Conservation (phyloP, 1,140 invertebrate genomes). For the Melipona quadrifasciata region DNA sequence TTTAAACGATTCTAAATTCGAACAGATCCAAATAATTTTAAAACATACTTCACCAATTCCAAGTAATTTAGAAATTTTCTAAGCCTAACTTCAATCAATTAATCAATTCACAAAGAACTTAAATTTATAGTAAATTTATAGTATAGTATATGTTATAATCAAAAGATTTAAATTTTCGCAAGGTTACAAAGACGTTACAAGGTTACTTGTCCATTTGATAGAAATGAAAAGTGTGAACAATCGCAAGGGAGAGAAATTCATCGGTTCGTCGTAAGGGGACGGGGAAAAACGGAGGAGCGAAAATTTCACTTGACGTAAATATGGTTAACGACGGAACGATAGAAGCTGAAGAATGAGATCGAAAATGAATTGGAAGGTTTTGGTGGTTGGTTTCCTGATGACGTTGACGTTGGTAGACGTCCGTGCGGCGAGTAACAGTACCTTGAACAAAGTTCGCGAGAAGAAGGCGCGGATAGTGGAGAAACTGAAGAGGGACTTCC, state of each 20-base stretch:
- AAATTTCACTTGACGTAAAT: not conserved
- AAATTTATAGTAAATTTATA: no score
- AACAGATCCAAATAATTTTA: no score
- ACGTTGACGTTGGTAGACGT: constrained; percentile 31
- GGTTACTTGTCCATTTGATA: not conserved
- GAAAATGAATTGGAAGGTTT: constrained; percentile 8
- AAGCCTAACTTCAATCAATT: not conserved
- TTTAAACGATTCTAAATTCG: no score
- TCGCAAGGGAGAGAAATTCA: no score
- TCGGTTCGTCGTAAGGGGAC: not conserved
- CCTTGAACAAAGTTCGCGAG: constrained; percentile 40
- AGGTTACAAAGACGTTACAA: not conserved
- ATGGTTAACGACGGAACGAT: not conserved
- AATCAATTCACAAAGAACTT: no score
- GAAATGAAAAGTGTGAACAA: no score
- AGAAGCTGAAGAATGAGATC: not conserved
- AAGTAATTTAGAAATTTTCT: no score
- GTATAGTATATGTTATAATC: no score
- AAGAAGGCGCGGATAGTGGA: constrained; percentile 80
- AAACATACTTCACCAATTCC: no score
- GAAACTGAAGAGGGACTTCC: constrained; percentile 83
- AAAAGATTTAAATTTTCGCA: no score
- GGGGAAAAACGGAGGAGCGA: no score
- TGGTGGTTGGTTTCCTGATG: not conserved
- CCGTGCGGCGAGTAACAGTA: constrained; percentile 9